Evolutionary conservation across 2,888 invertebrate genomes (phyloP), one percentile per base, ranked within the genome.

Genomic region (Phasia obesa): DNA sequence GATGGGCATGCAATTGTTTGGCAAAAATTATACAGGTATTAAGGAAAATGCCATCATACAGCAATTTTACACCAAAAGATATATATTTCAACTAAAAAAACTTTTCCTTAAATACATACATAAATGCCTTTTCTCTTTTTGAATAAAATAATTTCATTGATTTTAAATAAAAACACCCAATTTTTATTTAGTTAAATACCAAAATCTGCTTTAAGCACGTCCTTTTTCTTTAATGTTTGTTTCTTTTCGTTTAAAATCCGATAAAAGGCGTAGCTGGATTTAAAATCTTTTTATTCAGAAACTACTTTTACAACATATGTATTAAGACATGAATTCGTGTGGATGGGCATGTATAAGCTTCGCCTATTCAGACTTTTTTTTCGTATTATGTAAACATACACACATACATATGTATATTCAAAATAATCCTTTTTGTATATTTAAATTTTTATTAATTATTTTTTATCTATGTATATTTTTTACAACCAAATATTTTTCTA

Each of bases 1-100:
- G 89, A 98, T 99, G 98, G 99, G 99, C 91, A 99, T 99, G 97
- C 98, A 99, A 93, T 94, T 99, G 89, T 99, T 99, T 93, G 98
- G 98, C 89, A 96, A 97, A 92, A 97, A 97, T 93, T 98, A 98
- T 91, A 94, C 94, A 92, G 96, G 86, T 86, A 86, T 79, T 84
- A 85, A 78, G 79, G 76, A 71, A 79, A 65, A 80, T 70, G 70
- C 70, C 77, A 71, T 9, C 55, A 15, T 17, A 35, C 38, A 60
- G 35, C 35, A 38, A 38, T 49, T 13, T 47, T 7, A 47, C 9
- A 4, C 9, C 38, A 38, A 67, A 47, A 55, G n/a, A 38, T 25
- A 21, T 49, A 71, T 27, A 42, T 51, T 51, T 53, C 31, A 80
- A 47, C 64, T 73, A 51, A 35, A 35, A n/a, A 69, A 79, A 71